Conservation (phyloP, 2,888 invertebrate genomes). For the Lomographa bimaculata region DNA sequence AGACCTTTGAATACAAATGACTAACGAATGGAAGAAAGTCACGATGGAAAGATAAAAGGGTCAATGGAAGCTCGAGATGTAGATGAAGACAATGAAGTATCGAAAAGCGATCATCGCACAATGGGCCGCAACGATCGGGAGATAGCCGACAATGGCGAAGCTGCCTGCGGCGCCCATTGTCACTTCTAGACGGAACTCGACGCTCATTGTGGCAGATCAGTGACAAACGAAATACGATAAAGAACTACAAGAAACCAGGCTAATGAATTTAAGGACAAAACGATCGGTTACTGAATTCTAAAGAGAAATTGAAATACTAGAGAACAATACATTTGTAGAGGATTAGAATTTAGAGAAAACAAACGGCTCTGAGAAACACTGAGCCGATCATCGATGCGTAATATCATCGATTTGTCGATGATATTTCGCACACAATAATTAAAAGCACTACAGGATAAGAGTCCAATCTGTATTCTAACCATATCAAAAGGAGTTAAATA, state of each 20-base stretch:
- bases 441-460: no score
- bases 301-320: no score
- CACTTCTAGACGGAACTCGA: slow-evolving; percentile 3
- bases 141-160: slow-evolving; percentile 33
- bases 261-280: slow-evolving; percentile 19
- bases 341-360: no score
- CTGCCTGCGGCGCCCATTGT: slow-evolving; percentile 10
- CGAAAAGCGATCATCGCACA: slow-evolving; percentile 31
- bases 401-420: no score
- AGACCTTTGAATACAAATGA: background rate
- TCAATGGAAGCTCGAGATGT: slow-evolving; percentile 17
- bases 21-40: slow-evolving; percentile 21
- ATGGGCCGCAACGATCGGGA: slow-evolving; percentile 30
- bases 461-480: no score
- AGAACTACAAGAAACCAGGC: slow-evolving; percentile 7
- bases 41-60: slow-evolving; percentile 21
- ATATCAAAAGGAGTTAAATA: no score
- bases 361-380: no score
- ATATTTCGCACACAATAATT: no score
- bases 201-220: slow-evolving; percentile 11
- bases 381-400: no score
- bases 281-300: no score
- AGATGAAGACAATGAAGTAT: slow-evolving; percentile 17
- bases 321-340: no score
- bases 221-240: slow-evolving; percentile 6